A percentile compares a stretch with the other conserved stretches of the same genome.
Evolutionary conservation across 2,113 vertebrate genomes (phyloP).

Genomic region (Cairina moschata): DNA sequence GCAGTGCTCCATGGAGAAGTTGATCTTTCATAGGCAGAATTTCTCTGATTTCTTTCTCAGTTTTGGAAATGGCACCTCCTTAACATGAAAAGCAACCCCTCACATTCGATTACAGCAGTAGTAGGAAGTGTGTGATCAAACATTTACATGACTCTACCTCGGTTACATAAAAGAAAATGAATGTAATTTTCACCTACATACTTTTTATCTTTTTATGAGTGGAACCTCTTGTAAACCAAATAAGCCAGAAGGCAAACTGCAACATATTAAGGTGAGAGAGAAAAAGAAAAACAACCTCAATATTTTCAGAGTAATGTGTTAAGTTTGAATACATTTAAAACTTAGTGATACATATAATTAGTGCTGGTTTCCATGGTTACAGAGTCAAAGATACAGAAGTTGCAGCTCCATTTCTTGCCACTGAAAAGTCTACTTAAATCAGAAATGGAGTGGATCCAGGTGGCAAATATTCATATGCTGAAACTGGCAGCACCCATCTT

Average conservation of each 20-base stretch:
- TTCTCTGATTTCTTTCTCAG: neutral
- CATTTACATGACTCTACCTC: slow-evolving; percentile 42
- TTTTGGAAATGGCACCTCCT: neutral
- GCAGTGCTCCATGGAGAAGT: neutral
- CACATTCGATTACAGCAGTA: neutral
- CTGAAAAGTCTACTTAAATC: slow-evolving; percentile 41
- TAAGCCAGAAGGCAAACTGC: slow-evolving; percentile 53
- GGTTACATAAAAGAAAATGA: slow-evolving; percentile 53
- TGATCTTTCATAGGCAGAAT: neutral
- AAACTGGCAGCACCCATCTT: slow-evolving; percentile 1
- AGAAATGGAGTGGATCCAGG: slow-evolving; percentile 55
- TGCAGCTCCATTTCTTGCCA: slow-evolving; percentile 18
- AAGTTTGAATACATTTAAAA: slow-evolving; percentile 67
- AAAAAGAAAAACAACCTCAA: slow-evolving; percentile 42
- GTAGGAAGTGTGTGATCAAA: slow-evolving; percentile 40
- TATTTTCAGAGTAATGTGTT: slow-evolving; percentile 52
- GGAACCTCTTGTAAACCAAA: slow-evolving; percentile 30
- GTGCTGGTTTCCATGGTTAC: slow-evolving; percentile 53
- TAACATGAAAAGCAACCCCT: neutral
- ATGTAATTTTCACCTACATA: slow-evolving; percentile 47
- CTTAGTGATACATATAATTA: slow-evolving; percentile 62
- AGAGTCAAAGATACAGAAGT: slow-evolving; percentile 39
- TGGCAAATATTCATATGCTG: slow-evolving; percentile 36
- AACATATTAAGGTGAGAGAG: slow-evolving; percentile 51
- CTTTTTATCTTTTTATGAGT: slow-evolving; percentile 40